phyloP scores from a whole-genome alignment of 2,113 vertebrate genomes.

The Equus przewalskii region DNA sequence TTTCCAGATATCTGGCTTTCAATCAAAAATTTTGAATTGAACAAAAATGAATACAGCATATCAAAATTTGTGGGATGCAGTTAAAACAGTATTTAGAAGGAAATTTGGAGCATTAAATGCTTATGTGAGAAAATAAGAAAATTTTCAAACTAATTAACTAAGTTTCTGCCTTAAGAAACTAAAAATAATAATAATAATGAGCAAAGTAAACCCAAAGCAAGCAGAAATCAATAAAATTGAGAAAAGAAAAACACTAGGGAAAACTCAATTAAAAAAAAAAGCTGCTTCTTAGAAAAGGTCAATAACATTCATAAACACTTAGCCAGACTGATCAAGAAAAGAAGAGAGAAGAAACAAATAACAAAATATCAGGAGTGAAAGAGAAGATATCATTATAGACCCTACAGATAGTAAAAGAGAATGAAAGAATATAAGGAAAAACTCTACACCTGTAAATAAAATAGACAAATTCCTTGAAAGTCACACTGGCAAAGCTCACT shows the following conservation, averaged over 20 bases:
- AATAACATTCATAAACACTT: background rate
- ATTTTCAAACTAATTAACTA: background rate
- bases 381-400: background rate
- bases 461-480: background rate
- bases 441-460: background rate
- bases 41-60: background rate
- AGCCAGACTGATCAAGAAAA: background rate
- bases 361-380: background rate
- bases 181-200: background rate
- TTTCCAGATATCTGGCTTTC: background rate
- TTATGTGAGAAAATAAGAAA: constrained; percentile 32
- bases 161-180: background rate
- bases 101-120: constrained; percentile 7
- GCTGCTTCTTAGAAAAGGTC: background rate
- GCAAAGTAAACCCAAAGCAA: background rate
- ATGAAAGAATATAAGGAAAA: background rate
- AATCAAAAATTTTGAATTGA: background rate
- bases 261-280: background rate
- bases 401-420: background rate
- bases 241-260: background rate
- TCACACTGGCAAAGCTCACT: background rate
- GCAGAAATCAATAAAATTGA: background rate
- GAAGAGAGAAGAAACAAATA: background rate
- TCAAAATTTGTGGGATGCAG: background rate
- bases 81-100: background rate